A percentile compares a stretch with the other conserved stretches of the same genome.
Evolutionary conservation across 2,888 invertebrate species (phyloP).

Genomic region (Eueremaeus valkanovi): DNA sequence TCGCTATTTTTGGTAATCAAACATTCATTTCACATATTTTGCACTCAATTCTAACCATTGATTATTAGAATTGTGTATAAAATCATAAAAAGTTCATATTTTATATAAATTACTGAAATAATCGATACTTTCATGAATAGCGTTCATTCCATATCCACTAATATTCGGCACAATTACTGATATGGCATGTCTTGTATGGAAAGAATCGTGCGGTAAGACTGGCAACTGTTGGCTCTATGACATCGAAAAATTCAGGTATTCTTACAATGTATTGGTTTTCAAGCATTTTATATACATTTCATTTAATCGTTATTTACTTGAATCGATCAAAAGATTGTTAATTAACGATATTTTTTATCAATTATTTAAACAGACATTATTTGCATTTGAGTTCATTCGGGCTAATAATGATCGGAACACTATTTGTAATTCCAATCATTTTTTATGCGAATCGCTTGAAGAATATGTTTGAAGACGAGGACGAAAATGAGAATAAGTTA

Average conservation of each 20-base stretch:
- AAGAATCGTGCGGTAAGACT: conserved; percentile 45
- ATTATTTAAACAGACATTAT: conserved; percentile 41
- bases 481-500: background rate
- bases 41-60: no score
- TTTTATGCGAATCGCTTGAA: conserved; percentile 31
- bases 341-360: no score
- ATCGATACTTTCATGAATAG: no score
- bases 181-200: conserved; percentile 47
- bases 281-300: no score
- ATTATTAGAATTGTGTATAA: background rate
- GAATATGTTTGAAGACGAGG: conserved; percentile 39
- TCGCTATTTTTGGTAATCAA: no score
- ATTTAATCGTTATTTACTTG: no score
- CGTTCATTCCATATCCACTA: conserved; percentile 47
- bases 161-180: conserved; percentile 46
- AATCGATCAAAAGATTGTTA: no score
- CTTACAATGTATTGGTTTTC: no score
- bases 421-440: conserved; percentile 42
- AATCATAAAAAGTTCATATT: background rate
- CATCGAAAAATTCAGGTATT: no score
- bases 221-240: conserved; percentile 48
- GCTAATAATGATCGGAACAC: conserved; percentile 43
- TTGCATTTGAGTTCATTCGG: conserved; percentile 45
- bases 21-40: no score
- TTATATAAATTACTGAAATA: conserved; percentile 5